A percentile compares a stretch with the other conserved stretches of the same genome.
These are phyloP conservation scores for Trichomycterus rosablanca DNA, from an alignment of 2,113 vertebrate species.

Conservation along the genomic window DNA sequence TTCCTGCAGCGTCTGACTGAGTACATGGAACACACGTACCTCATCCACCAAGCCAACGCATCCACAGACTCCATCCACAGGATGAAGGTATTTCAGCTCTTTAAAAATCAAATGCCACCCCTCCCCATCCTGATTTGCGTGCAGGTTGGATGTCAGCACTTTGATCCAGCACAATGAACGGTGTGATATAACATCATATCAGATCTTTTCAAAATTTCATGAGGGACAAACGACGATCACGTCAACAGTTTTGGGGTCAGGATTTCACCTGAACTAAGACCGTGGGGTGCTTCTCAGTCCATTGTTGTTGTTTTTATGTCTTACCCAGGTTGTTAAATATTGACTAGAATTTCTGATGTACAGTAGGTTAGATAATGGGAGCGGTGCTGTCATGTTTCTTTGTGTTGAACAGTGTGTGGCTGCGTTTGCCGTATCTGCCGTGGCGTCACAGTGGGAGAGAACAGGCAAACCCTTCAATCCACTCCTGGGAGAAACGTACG, in stretches of 20 bases:
- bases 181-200: conserved; percentile 15
- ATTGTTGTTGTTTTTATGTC: background rate
- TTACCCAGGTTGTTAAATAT: conserved; percentile 9
- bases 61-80: conserved; percentile 80
- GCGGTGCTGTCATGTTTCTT: background rate
- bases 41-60: conserved; percentile 90
- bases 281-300: background rate
- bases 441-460: conserved; percentile 96
- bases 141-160: background rate
- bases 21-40: conserved; percentile 97
- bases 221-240: background rate
- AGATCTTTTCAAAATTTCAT: conserved; percentile 15
- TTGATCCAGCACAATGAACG: background rate
- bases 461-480: conserved; percentile 98
- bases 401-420: conserved; percentile 78
- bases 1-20: conserved; percentile 92
- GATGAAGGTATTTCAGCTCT: conserved; percentile 91
- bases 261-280: background rate
- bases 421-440: conserved; percentile 94
- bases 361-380: background rate
- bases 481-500: conserved; percentile 90
- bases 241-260: background rate
- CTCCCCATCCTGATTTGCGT: no score
- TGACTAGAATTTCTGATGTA: background rate
- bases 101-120: no score